Conservation (phyloP, 1,140 invertebrate genomes). For the Penaeus vannamei region DNA sequence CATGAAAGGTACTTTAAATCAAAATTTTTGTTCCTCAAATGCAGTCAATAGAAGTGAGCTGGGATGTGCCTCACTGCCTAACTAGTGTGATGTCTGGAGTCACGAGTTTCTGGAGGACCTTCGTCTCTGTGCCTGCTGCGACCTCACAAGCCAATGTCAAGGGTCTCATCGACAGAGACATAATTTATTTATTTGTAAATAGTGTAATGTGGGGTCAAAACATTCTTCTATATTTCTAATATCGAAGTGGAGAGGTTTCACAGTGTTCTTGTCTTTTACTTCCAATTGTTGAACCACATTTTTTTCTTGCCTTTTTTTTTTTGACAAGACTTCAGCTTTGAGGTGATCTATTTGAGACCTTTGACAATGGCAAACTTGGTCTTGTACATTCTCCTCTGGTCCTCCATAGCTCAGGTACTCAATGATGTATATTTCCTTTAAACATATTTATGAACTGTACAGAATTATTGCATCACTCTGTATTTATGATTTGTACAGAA, state of each 20-base stretch:
- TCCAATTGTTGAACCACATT: too few relatives aligned
- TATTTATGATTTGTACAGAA: conserved; percentile 61
- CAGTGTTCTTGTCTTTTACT: too few relatives aligned
- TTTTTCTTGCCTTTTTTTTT: too few relatives aligned
- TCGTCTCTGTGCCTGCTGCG: conserved; percentile 50
- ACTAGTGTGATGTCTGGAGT: conserved; percentile 29
- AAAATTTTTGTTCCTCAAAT: too few relatives aligned
- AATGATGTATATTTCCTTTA: conserved; percentile 39
- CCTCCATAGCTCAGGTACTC: conserved; percentile 45
- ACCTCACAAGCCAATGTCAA: conserved; percentile 38
- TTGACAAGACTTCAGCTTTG: neutral
- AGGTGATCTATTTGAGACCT: conserved; percentile 31
- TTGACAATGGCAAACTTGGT: conserved; percentile 49
- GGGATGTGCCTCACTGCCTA: conserved; percentile 23
- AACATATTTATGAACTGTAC: conserved; percentile 56
- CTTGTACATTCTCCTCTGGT: conserved; percentile 35
- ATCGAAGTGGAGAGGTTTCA: too few relatives aligned
- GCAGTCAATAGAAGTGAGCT: neutral
- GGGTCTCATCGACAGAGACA: neutral
- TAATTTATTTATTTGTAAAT: conserved; percentile 16
- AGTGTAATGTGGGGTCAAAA: neutral
- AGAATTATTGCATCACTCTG: conserved; percentile 40
- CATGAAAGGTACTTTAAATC: too few relatives aligned
- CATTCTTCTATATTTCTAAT: too few relatives aligned
- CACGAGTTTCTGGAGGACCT: conserved; percentile 42